Evolutionary conservation across 2,888 invertebrate genomes (phyloP).

Genomic region (Palloptera scutellata): DNA sequence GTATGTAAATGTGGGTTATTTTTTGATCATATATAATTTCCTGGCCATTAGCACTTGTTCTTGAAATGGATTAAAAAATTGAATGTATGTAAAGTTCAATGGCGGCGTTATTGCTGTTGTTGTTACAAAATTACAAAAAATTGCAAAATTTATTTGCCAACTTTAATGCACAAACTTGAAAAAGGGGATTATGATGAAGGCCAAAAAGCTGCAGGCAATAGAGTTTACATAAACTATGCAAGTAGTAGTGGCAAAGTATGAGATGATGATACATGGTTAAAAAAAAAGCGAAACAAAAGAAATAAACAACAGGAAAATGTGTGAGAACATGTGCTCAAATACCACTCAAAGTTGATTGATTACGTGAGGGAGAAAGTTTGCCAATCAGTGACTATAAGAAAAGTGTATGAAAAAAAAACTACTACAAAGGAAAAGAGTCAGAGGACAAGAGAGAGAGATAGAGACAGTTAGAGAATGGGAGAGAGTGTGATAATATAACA

Average conservation of each 20-base stretch:
- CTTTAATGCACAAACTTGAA: constrained; percentile 14
- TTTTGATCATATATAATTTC: no score
- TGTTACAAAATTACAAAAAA: no score
- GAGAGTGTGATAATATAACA: background rate
- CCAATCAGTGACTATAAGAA: constrained; percentile 27
- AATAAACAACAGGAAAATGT: background rate
- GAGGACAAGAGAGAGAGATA: background rate
- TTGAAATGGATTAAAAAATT: no score
- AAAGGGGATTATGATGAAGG: no score
- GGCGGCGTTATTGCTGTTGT: no score
- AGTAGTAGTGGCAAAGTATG: background rate
- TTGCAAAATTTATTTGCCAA: constrained; percentile 18
- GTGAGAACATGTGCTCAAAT: constrained; percentile 30
- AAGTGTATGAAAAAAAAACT: background rate
- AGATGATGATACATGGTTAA: background rate
- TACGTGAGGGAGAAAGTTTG: constrained; percentile 34
- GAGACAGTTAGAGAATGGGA: background rate
- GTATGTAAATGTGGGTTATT: no score
- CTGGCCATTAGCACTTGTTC: no score
- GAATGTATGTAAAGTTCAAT: no score
- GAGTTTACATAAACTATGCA: background rate
- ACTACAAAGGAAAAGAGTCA: no score
- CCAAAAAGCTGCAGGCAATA: no score
- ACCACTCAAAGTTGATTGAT: constrained; percentile 35
- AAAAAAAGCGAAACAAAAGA: background rate